Conservation (phyloP, 2,113 vertebrate species). For the Miniopterus natalensis region DNA sequence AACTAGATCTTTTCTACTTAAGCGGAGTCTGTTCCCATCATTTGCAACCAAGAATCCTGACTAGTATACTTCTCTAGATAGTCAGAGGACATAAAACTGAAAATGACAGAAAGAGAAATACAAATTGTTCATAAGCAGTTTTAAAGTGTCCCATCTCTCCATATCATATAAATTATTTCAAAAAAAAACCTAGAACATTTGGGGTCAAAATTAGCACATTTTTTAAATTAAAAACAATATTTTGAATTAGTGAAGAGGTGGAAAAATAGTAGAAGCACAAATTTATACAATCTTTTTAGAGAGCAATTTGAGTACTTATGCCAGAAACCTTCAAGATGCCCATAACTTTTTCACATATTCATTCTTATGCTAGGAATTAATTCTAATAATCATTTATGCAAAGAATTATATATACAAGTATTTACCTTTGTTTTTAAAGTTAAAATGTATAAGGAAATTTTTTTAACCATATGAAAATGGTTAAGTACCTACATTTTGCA, state of each 20-base stretch:
- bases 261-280: neutral
- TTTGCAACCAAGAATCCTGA: neutral
- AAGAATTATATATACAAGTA: neutral
- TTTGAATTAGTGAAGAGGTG: neutral
- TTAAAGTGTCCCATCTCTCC: neutral
- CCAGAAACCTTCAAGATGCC: neutral
- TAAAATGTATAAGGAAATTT: conserved; percentile 18
- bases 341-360: neutral
- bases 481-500: neutral
- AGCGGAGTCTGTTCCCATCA: neutral
- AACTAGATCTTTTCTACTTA: neutral
- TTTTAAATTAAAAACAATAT: neutral
- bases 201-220: neutral
- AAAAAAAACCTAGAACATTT: neutral
- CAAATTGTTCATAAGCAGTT: neutral
- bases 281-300: neutral
- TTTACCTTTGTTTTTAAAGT: neutral
- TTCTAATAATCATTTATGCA: neutral
- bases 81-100: neutral
- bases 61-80: neutral
- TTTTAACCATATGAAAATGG: neutral
- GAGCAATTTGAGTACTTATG: neutral
- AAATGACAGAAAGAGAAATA: conserved; percentile 27
- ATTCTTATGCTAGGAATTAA: conserved; percentile 17
- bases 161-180: neutral